Conservation (phyloP, 2,797 vertebrate genomes). For the Zenarchopterus dispar region DNA sequence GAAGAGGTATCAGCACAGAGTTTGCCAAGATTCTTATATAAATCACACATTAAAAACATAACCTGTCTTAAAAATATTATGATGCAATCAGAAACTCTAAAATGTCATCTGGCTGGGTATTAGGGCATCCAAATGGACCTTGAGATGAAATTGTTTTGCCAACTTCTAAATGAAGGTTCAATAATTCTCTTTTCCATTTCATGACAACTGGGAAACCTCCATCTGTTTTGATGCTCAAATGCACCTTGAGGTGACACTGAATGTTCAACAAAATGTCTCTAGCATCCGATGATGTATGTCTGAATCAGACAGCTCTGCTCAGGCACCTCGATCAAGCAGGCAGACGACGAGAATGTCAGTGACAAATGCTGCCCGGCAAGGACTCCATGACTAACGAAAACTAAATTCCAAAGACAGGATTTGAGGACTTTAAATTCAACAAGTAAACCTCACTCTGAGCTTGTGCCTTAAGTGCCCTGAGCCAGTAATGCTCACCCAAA, state of each 20-base stretch:
- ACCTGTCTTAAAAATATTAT: not conserved
- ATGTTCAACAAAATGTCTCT: slow-evolving; percentile 11
- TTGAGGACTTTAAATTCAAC: slow-evolving; percentile 49
- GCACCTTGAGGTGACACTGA: not conserved
- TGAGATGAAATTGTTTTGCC: not conserved
- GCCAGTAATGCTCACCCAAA: slow-evolving; percentile 59
- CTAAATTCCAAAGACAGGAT: slow-evolving; percentile 31
- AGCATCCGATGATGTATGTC: slow-evolving; percentile 5
- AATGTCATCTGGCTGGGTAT: no score
- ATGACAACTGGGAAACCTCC: not conserved
- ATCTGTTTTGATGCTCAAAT: not conserved
- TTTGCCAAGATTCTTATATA: not conserved
- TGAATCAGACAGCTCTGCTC: slow-evolving; percentile 25
- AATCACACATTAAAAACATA: not conserved
- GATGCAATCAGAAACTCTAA: no score
- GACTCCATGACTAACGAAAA: slow-evolving; percentile 30
- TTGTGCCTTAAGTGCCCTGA: slow-evolving; percentile 48
- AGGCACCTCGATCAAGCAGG: slow-evolving; percentile 23
- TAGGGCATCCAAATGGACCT: no score
- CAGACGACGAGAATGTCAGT: slow-evolving; percentile 3
- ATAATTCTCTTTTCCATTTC: not conserved
- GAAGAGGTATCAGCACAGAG: not conserved
- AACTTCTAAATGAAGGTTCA: not conserved
- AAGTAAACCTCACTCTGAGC: slow-evolving; percentile 46
- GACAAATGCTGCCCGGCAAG: slow-evolving; percentile 18